Evolutionary conservation across 2,888 invertebrate species (phyloP), one percentile per base, ranked within the genome.

Genomic region (Thumatha senex): DNA sequence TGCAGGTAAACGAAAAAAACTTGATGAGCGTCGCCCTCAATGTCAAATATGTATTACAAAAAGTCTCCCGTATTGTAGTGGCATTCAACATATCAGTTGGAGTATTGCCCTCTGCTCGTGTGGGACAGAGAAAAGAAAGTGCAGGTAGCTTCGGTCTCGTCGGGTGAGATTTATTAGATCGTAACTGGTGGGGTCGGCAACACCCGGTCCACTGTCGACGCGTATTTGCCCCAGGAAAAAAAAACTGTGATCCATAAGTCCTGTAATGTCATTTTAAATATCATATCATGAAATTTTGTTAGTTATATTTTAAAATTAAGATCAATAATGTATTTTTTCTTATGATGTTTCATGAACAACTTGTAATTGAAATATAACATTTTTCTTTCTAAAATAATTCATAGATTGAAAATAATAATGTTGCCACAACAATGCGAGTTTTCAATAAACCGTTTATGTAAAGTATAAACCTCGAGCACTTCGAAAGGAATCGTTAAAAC

Each of bases 81-180:
- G 70, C 77, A 66, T 78, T 78, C 74, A 63, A 73, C 74, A 72
- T 78, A 74, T 76, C 68, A 61, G 73, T 70, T 24, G 56, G 63
- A 74, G 72, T 66, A 72, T 74, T 75, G 74, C 68, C 73, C 67
- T 64, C 63, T 66, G 69, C 74, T 69, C 71, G 79, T 82, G 86
- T 78, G 82, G 72, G 88, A 86, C 85, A 86, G 85, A 85, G 88
- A 89, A 84, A 88, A 87, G 88, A 88, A 86, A 88, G 86, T 86
- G 86, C 87, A 89, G 89, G 78, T 74, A 71, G 78, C 78, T 70
- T 72, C 74, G 71, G 70, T 60, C 73, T 73, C 74, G 67, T 66
- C 72, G 71, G 70, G 78, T 78, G 74, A 85, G 88, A 89, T 89
- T 89, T 89, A 89, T 89, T 89, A 86, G 89, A 87, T 86, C 88